These are phyloP conservation scores for Styela plicata DNA, from an alignment of 23 tunicate genomes.

Conservation along the genomic window DNA sequence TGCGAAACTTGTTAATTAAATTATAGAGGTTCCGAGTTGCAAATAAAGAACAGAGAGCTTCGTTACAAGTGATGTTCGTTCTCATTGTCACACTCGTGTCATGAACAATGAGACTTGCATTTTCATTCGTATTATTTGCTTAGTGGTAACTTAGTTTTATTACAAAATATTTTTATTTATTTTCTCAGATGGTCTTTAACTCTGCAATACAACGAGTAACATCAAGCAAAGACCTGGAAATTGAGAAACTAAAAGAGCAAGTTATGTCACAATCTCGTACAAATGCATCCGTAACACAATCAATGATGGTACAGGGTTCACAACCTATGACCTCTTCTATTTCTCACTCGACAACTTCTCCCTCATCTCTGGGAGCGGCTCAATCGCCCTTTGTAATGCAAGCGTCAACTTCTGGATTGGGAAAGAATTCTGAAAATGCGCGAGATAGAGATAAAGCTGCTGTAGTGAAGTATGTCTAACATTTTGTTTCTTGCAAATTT, in stretches of 20 bases:
- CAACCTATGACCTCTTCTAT: slow-evolving; percentile 11
- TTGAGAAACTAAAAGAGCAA: slow-evolving; percentile 41
- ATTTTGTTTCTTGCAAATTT: too few species aligned
- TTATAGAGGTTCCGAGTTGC: too few species aligned
- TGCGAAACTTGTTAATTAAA: too few species aligned
- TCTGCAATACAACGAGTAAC: slow-evolving; percentile 74
- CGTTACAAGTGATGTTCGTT: too few species aligned
- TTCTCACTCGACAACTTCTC: neutral
- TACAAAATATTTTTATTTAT: neutral
- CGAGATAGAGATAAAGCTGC: slow-evolving; percentile 16
- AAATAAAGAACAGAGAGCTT: too few species aligned
- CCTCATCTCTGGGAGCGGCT: neutral
- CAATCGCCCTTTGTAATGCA: neutral
- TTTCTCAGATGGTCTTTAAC: slow-evolving; percentile 66
- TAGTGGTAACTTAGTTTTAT: neutral
- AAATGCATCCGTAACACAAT: neutral
- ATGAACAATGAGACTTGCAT: too few species aligned
- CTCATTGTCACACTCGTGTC: too few species aligned
- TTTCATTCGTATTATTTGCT: too few species aligned
- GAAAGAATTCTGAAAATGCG: neutral
- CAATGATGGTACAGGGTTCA: slow-evolving; percentile 19
- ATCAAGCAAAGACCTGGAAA: slow-evolving; percentile 57
- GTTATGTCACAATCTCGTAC: slow-evolving; percentile 14
- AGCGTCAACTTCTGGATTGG: neutral
- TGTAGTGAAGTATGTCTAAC: slow-evolving; percentile 2